phyloP scores from a whole-genome alignment of 2,888 invertebrate genomes.

The Heliconius hortense region DNA sequence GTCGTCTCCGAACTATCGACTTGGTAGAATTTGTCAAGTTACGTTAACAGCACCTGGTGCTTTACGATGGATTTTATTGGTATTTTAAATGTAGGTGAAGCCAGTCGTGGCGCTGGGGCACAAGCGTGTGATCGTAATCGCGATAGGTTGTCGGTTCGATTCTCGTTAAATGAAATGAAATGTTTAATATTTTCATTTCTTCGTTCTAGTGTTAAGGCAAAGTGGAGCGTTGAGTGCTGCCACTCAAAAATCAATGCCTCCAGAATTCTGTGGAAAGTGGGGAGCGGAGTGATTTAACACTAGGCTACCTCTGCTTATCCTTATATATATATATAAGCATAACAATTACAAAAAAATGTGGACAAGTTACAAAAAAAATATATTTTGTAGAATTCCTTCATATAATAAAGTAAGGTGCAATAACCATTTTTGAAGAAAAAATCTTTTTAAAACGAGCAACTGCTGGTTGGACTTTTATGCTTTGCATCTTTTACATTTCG shows the following conservation, averaged over 20 bases:
- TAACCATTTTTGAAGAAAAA: no score
- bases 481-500: background rate
- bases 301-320: background rate
- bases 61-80: background rate
- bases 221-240: no score
- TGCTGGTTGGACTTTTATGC: background rate
- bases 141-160: no score
- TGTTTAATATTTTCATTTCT: no score
- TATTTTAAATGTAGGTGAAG: background rate
- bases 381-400: no score
- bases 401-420: no score
- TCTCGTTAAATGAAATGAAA: no score
- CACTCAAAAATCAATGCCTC: background rate
- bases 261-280: background rate
- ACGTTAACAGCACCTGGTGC: conserved; percentile 12
- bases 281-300: background rate
- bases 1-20: conserved; percentile 9
- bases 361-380: no score
- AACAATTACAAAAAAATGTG: no score
- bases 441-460: background rate
- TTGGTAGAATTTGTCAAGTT: background rate
- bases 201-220: no score
- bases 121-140: no score
- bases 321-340: no score
- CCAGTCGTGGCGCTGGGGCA: background rate